phyloP scores from a whole-genome alignment of 1,140 invertebrate species.

The Pseudachorutes palmiensis region DNA sequence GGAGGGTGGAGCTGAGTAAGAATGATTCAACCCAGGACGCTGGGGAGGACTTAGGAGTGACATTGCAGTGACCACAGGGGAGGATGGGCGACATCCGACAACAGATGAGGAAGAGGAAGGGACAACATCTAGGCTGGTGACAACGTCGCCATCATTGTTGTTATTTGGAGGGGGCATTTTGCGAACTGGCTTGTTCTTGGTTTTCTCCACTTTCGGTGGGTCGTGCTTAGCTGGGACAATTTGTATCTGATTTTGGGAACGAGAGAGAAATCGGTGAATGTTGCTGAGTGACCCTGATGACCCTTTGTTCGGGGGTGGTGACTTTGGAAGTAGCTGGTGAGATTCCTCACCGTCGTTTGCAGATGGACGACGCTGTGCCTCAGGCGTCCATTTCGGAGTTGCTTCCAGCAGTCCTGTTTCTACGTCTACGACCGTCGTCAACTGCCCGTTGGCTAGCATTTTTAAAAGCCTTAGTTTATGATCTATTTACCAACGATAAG shows the following conservation, averaged over 20 bases:
- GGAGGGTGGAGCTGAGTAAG: neutral
- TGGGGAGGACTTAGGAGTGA: neutral
- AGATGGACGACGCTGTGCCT: neutral
- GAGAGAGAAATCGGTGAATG: neutral
- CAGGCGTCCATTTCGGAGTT: neutral
- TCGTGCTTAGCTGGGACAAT: neutral
- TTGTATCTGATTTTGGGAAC: constrained; percentile 2
- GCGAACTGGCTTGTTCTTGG: too few species aligned
- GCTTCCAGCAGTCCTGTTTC: neutral
- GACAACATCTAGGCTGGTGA: neutral
- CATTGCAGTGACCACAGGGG: too few species aligned
- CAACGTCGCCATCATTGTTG: neutral
- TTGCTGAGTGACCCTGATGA: neutral
- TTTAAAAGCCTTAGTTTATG: neutral
- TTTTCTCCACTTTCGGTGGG: neutral
- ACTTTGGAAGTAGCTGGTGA: neutral
- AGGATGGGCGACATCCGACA: too few species aligned
- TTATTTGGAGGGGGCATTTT: neutral
- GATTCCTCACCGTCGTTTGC: neutral
- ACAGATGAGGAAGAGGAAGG: neutral
- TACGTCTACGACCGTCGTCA: neutral
- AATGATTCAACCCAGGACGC: neutral
- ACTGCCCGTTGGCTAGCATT: neutral
- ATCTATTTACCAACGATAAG: neutral
- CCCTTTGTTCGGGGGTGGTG: neutral